Evolutionary conservation across 2,888 invertebrate species (phyloP).

Genomic region (Thereva unica): DNA sequence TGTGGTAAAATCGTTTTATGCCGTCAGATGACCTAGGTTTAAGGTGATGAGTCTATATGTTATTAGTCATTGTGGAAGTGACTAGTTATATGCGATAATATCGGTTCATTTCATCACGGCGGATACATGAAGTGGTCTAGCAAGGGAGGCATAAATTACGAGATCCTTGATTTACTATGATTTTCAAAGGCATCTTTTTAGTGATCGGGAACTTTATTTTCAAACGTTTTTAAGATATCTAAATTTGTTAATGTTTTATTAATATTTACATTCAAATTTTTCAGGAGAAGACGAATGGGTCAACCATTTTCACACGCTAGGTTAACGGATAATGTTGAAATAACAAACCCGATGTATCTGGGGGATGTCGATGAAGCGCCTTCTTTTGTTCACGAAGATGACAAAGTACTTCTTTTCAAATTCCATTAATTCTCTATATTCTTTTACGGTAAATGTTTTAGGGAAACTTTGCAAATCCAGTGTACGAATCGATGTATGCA

Average conservation of each 20-base stretch:
- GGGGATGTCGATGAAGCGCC: slow-evolving; percentile 72
- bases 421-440: slow-evolving; percentile 4
- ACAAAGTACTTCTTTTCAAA: slow-evolving; percentile 60
- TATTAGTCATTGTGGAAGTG: too few relatives aligned
- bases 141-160: too few relatives aligned
- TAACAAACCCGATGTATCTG: slow-evolving; percentile 84
- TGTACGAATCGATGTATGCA: slow-evolving; percentile 81
- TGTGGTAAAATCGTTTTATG: too few relatives aligned
- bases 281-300: slow-evolving; percentile 61
- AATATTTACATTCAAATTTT: slow-evolving; percentile 33
- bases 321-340: slow-evolving; percentile 82
- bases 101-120: too few relatives aligned
- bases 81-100: too few relatives aligned
- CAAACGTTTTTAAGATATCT: too few relatives aligned
- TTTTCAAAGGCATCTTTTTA: not conserved
- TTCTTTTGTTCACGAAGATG: slow-evolving; percentile 61
- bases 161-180: too few relatives aligned
- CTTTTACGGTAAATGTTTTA: slow-evolving; percentile 46
- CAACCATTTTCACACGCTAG: slow-evolving; percentile 77
- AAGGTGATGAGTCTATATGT: too few relatives aligned
- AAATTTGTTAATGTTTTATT: not conserved
- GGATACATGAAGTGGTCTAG: too few relatives aligned
- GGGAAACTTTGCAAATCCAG: slow-evolving; percentile 84
- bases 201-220: slow-evolving; percentile 8
- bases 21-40: too few relatives aligned